Percentiles rank a stretch among this genome's conserved stretches.
phyloP scores from a whole-genome alignment of 2,888 invertebrate species.

The Aquatica leii region DNA sequence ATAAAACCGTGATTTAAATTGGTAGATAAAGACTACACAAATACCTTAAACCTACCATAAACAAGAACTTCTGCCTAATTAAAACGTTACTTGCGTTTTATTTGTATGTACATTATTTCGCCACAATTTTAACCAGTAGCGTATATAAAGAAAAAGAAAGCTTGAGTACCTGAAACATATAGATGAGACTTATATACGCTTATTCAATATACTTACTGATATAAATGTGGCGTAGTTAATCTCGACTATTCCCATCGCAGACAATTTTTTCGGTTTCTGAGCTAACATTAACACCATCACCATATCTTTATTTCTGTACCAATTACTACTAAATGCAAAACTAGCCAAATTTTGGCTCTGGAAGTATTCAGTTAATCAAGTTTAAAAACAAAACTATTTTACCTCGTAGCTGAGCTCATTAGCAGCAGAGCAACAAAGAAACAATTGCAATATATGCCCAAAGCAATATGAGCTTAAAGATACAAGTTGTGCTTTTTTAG shows the following conservation, averaged over 20 bases:
- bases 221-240: conserved; percentile 40
- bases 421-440: conserved; percentile 38
- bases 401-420: conserved; percentile 40
- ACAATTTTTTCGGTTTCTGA: conserved; percentile 2
- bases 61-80: no score
- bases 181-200: background rate
- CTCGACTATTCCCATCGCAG: conserved; percentile 32
- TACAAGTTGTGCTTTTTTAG: background rate
- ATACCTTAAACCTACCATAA: no score
- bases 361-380: no score
- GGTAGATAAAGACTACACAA: no score
- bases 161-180: conserved; percentile 34
- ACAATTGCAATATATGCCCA: conserved; percentile 39
- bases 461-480: conserved; percentile 37
- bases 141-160: conserved; percentile 41
- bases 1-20: no score
- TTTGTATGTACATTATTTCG: no score
- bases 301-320: background rate
- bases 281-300: background rate
- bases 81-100: no score
- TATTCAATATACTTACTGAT: conserved; percentile 22
- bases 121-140: conserved; percentile 23
- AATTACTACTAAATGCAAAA: background rate
- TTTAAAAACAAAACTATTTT: no score
- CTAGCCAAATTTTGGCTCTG: background rate